Percentiles rank a stretch among this genome's conserved stretches.
These are phyloP conservation scores for Melanotaenia trifasciata DNA, from an alignment of 2,797 vertebrate species.

Conservation along the genomic window DNA sequence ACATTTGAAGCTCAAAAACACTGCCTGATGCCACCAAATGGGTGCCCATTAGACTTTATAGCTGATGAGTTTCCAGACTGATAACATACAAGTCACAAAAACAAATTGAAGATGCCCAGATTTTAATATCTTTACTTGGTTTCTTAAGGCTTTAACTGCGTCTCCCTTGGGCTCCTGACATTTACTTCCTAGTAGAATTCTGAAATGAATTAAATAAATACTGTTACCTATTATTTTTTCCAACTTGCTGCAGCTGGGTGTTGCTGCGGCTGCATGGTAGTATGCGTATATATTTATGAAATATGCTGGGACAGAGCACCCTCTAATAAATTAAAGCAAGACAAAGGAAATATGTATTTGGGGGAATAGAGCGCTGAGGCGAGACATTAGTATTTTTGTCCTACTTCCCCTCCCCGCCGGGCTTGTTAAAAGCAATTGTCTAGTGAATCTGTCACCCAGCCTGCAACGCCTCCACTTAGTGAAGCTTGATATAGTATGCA, in stretches of 20 bases:
- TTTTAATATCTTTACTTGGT: background rate
- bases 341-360: constrained; percentile 67
- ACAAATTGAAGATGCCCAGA: background rate
- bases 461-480: constrained; percentile 60
- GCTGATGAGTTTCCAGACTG: background rate
- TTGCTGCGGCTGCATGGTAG: background rate
- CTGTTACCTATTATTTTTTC: background rate
- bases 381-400: constrained; percentile 81
- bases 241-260: constrained; percentile 14
- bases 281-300: background rate
- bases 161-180: background rate
- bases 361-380: constrained; percentile 75
- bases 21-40: background rate
- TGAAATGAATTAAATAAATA: constrained; percentile 11
- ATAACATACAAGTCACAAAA: background rate
- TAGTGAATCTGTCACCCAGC: constrained; percentile 81
- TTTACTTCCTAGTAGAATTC: too few species aligned
- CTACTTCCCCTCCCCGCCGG: constrained; percentile 74
- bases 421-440: constrained; percentile 85
- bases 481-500: constrained; percentile 28
- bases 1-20: background rate
- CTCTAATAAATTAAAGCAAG: constrained; percentile 73
- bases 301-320: constrained; percentile 23
- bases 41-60: background rate
- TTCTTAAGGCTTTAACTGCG: background rate